Evolutionary conservation across 2,888 invertebrate genomes (phyloP).

Genomic region (Eulithis testata): DNA sequence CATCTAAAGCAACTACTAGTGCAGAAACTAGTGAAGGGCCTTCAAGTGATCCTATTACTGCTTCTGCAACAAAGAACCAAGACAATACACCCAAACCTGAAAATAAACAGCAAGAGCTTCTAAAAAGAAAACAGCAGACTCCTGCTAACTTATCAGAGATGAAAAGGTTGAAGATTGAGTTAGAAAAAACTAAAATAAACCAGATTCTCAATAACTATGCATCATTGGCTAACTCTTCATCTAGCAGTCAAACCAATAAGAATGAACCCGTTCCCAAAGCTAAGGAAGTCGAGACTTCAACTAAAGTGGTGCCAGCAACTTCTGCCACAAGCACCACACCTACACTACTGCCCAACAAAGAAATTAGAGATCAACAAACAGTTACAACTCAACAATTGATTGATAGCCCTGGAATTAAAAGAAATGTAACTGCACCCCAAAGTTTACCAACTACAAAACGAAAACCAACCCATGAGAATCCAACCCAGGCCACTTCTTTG

Average conservation of each 20-base stretch:
- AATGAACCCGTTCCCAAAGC: constrained; percentile 49
- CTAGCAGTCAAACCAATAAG: constrained; percentile 45
- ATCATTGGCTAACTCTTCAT: constrained; percentile 36
- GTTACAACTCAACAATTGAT: constrained; percentile 42
- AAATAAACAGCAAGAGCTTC: constrained; percentile 62
- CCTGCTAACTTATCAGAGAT: constrained; percentile 62
- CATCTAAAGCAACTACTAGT: constrained; percentile 50
- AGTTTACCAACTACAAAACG: constrained; percentile 75
- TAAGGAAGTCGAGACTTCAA: constrained; percentile 42
- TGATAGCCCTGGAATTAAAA: constrained; percentile 63
- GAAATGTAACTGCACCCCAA: constrained; percentile 57
- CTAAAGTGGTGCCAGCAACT: constrained; percentile 39
- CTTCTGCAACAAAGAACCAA: constrained; percentile 47
- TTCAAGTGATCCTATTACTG: constrained; percentile 33
- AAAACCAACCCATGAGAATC: constrained; percentile 72
- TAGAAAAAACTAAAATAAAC: constrained; percentile 68
- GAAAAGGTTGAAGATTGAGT: constrained; percentile 73
- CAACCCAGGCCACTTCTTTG: constrained; percentile 28
- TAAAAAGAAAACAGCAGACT: constrained; percentile 68
- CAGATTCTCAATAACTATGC: constrained; percentile 39
- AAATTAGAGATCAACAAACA: constrained; percentile 52
- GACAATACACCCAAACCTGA: constrained; percentile 53
- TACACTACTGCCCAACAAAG: constrained; percentile 48
- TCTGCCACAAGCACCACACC: constrained; percentile 31
- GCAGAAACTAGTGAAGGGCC: constrained; percentile 31